Conservation (phyloP, 2,888 invertebrate species). For the Candidula unifasciata region DNA sequence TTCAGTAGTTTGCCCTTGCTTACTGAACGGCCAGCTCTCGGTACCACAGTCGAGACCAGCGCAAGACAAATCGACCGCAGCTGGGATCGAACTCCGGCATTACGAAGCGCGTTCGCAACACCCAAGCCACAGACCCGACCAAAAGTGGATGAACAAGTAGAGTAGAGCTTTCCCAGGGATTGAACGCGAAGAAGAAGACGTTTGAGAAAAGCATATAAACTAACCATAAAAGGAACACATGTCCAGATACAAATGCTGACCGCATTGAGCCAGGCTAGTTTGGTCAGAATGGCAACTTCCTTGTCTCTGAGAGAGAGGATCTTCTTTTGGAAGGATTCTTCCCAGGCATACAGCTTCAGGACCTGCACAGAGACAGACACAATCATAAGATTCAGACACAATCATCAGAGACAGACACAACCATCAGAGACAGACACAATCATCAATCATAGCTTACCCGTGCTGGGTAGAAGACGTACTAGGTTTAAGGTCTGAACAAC, state of each 20-base stretch:
- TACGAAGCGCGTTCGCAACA: too few relatives aligned
- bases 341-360: constrained; percentile 94
- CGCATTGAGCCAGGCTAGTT: constrained; percentile 84
- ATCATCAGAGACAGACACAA: not conserved
- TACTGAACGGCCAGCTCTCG: too few relatives aligned
- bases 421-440: too few relatives aligned
- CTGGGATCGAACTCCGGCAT: too few relatives aligned
- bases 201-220: constrained; percentile 1
- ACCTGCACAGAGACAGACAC: constrained; percentile 62
- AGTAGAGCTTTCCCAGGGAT: not conserved
- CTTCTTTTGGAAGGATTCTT: constrained; percentile 91
- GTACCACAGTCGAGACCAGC: too few relatives aligned
- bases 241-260: constrained; percentile 93
- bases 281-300: constrained; percentile 90
- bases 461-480: too few relatives aligned
- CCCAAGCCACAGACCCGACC: too few relatives aligned
- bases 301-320: constrained; percentile 90
- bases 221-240: constrained; percentile 93
- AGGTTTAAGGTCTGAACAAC: too few relatives aligned
- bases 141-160: too few relatives aligned
- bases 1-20: too few relatives aligned
- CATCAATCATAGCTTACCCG: too few relatives aligned
- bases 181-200: not conserved
- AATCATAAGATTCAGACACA: not conserved
- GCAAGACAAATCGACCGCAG: too few relatives aligned